Conservation (phyloP, 2,113 vertebrate species). For the Ancistrus triradiatus region DNA sequence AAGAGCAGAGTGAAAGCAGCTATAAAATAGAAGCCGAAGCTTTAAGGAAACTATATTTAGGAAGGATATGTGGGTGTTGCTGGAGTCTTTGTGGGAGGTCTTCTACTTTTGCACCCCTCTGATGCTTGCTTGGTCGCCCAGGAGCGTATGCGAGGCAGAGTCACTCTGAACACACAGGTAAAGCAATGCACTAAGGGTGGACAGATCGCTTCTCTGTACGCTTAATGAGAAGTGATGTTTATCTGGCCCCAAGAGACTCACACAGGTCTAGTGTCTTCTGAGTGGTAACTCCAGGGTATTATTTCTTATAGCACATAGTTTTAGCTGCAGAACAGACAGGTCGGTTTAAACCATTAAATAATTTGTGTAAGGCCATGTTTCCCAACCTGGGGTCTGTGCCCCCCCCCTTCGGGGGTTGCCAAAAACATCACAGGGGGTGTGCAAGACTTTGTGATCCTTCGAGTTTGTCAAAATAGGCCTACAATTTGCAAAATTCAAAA, state of each 20-base stretch:
- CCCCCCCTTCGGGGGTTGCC: no score
- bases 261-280: background rate
- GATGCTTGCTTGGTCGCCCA: conserved; percentile 15
- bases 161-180: conserved; percentile 14
- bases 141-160: background rate
- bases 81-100: conserved; percentile 46
- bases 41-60: conserved; percentile 56
- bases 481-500: no score
- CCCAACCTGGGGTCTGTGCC: no score
- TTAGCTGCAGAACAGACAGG: no score
- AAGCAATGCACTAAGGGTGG: background rate
- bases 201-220: background rate
- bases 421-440: no score
- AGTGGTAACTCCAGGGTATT: no score
- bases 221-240: conserved; percentile 18
- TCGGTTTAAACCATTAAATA: no score
- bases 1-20: conserved; percentile 13
- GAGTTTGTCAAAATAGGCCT: no score
- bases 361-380: no score
- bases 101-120: conserved; percentile 21
- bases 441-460: no score
- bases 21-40: conserved; percentile 38
- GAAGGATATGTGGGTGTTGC: conserved; percentile 50
- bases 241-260: conserved; percentile 10
- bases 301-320: no score